Evolutionary conservation across 2,888 invertebrate genomes (phyloP), one percentile per base, ranked within the genome.

Genomic region (Drosophila meridiana): DNA sequence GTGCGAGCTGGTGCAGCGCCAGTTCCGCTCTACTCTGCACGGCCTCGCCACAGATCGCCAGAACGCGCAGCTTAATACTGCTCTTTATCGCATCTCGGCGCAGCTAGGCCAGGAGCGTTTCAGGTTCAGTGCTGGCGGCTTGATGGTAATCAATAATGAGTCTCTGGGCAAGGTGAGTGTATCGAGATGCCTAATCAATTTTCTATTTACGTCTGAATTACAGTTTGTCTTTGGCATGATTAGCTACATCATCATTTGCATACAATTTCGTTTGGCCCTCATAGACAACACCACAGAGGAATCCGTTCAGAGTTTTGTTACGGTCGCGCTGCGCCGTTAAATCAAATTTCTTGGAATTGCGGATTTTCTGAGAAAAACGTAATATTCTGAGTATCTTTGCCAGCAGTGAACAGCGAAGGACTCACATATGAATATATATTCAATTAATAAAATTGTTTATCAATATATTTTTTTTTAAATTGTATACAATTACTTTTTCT

Each of bases 241-340:
- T 55, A 83, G 84, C 69, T 91, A 91, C 26, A 81, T 91, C 40
- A 86, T 92, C 9, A 85, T 91, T 66, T 80, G 90, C 73, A 91
- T 91, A 57, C 92, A 92, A 79, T 92, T 91, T 38, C 89, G 85
- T 6, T 70, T 85, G 64, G 80, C 82, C 4, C 52, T 89, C 7
- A 55, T 62, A 11, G 50, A 59, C n/a, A 76, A 70, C 38, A 62
- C 36, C 13, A 14, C 48, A 6, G 34, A 45, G 34, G 55, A 64
- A 32, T 28, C 42, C n/a, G 28, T 30, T 13, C 47, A 43, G n/a
- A 61, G 43, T 36, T 6, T 28, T 5, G 32, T 30, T 8, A 55
- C 73, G 0, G 36, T 61, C 32, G 38, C n/a, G 11, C 34, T 13
- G 43, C n/a, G 45, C 3, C 8, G 11, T 8, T 36, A n/a, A 52